Evolutionary conservation across 2,888 invertebrate species (phyloP), one percentile per base, ranked within the genome.

Genomic region (Chaetoderma sp.): DNA sequence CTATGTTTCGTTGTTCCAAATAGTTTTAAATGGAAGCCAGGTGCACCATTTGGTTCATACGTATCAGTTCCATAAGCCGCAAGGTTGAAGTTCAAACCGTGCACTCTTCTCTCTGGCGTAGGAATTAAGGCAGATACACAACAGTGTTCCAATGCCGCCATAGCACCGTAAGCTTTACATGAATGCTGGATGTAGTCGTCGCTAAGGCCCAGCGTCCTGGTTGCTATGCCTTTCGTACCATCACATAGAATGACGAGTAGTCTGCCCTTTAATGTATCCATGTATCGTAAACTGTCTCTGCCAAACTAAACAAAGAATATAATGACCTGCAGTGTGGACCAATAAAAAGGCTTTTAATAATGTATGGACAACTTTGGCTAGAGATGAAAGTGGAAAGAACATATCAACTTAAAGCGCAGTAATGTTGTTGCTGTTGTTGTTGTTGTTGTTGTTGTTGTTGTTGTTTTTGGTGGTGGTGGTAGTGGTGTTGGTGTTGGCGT

Each of bases 201-300:
- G 33, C 77, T 81, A n/a, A 84, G 70, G 0, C 83, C 83, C 2
- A 83, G 75, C 21, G 79, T 60, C 23, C 78, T 60, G 16, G 81
- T 75, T 0, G 82, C 72, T 27, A 76, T 74, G 5, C 84, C 83
- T 33, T 75, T 74, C 4, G 74, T 67, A 0, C 84, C 84, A 58
- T 84, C 84, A 60, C 81, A 81, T 5, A 77, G 79, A n/a, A 84
- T 74, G 5, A 79, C 80, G 32, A 84, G 56, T 28, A 80, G 69
- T 32, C 84, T 69, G 4, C 80, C 81, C 4, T 63, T 63, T 5
- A 73, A 64, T 1, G 36, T 55, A 25, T 80, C 81, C 3, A 79
- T 49, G n/a, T 78, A 76, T 39, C 74, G 74, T 25, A 79, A 67
- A n/a, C 60, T 67, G 8, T 79, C 79, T 60, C 72, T 70, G n/a